A percentile compares a stretch with the other conserved stretches of the same genome.
Conservation (phyloP, 2,113 vertebrate genomes). For the Oenanthe melanoleuca region DNA sequence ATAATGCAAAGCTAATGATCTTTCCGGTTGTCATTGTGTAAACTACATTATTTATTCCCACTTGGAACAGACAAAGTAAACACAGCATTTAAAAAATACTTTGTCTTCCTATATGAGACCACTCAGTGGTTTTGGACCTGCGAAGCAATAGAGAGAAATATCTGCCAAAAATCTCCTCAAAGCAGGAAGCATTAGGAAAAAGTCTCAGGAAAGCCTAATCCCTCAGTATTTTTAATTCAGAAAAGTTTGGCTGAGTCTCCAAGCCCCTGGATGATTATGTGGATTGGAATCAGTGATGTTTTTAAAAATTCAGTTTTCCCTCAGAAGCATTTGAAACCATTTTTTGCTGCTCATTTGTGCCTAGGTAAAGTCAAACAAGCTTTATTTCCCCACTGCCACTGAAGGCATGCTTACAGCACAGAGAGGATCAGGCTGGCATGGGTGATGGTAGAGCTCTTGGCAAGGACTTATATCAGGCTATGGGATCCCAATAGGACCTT, state of each 20-base stretch:
- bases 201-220: slow-evolving; percentile 44
- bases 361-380: not conserved
- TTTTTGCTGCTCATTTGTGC: not conserved
- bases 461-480: not conserved
- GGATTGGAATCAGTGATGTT: not conserved
- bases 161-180: not conserved
- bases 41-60: not conserved
- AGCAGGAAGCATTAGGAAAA: slow-evolving; percentile 39
- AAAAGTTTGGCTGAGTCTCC: slow-evolving; percentile 12
- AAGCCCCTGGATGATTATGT: not conserved
- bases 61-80: slow-evolving; percentile 19
- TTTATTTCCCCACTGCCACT: not conserved
- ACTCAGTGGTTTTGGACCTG: not conserved
- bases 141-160: not conserved
- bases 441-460: not conserved
- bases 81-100: not conserved
- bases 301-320: not conserved
- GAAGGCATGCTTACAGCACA: not conserved
- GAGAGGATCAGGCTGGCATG: not conserved
- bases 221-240: slow-evolving; percentile 4
- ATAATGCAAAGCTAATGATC: not conserved
- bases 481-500: not conserved
- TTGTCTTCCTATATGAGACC: not conserved
- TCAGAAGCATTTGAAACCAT: not conserved
- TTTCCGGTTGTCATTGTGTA: not conserved